A percentile compares a stretch with the other conserved stretches of the same genome.
phyloP scores from a whole-genome alignment of 92 coral and sea anemone genomes.

The Anthopleura xanthogrammica region DNA sequence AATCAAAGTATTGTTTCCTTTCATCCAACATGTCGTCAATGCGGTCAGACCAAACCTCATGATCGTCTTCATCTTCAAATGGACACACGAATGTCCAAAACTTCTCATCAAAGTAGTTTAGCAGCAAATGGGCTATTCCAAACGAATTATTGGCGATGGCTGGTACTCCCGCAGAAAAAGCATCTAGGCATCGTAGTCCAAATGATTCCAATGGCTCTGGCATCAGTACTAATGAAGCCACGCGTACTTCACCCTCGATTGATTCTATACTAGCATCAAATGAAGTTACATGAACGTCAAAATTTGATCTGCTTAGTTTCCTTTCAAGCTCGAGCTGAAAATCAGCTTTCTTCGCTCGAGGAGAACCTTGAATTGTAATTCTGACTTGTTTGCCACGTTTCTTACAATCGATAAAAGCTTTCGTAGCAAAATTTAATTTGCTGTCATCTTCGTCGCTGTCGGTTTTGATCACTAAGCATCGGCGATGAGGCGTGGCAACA shows the following conservation, averaged over 20 bases:
- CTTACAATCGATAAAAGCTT: conserved; percentile 30
- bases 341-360: conserved; percentile 21
- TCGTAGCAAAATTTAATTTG: conserved; percentile 27
- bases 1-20: conserved; percentile 30
- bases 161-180: conserved; percentile 56
- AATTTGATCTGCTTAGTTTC: neutral
- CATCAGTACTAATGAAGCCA: conserved; percentile 50
- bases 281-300: conserved; percentile 44
- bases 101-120: conserved; percentile 23
- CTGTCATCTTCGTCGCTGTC: neutral
- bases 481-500: neutral
- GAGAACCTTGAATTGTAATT: conserved; percentile 46
- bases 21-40: conserved; percentile 47
- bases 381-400: conserved; percentile 24
- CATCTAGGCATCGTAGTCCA: conserved; percentile 52
- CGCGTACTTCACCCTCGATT: conserved; percentile 55
- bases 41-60: conserved; percentile 52
- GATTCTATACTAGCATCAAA: conserved; percentile 40
- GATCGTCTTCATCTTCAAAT: conserved; percentile 25
- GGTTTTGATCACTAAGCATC: conserved; percentile 7
- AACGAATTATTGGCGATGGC: conserved; percentile 29
- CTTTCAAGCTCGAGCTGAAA: conserved; percentile 11
- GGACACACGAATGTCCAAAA: conserved; percentile 31
- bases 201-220: conserved; percentile 43
- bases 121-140: conserved; percentile 43